A percentile compares a stretch with the other conserved stretches of the same genome.
These are phyloP conservation scores for Tragelaphus scriptus DNA, from an alignment of 2,113 vertebrate genomes.

Conservation along the genomic window DNA sequence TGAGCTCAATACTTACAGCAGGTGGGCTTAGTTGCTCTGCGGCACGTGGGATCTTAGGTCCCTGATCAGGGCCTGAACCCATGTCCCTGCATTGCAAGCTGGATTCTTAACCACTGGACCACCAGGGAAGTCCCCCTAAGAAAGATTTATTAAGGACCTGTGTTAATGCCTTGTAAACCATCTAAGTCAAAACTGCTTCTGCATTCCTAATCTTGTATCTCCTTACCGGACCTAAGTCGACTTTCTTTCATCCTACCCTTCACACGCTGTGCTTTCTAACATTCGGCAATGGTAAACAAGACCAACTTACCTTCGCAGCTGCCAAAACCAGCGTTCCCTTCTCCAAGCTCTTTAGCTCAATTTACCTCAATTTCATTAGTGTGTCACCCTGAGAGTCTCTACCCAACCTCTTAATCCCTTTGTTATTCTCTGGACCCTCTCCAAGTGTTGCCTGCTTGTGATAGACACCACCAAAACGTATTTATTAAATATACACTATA, in stretches of 20 bases:
- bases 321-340: not conserved
- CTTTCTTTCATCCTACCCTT: not conserved
- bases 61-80: not conserved
- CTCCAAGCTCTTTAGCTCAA: not conserved
- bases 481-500: not conserved
- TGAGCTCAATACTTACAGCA: not conserved
- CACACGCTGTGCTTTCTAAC: not conserved
- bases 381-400: not conserved
- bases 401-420: not conserved
- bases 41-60: not conserved
- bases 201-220: not conserved
- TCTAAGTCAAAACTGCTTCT: not conserved
- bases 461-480: not conserved
- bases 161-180: not conserved
- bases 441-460: not conserved
- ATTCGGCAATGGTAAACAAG: not conserved
- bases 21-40: not conserved
- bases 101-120: not conserved
- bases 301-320: not conserved
- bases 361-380: not conserved
- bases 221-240: accelerated
- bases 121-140: not conserved
- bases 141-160: not conserved
- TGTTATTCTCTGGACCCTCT: not conserved
- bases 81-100: not conserved